phyloP scores from a whole-genome alignment of 2,797 vertebrate species.

The Danio tinwini region DNA sequence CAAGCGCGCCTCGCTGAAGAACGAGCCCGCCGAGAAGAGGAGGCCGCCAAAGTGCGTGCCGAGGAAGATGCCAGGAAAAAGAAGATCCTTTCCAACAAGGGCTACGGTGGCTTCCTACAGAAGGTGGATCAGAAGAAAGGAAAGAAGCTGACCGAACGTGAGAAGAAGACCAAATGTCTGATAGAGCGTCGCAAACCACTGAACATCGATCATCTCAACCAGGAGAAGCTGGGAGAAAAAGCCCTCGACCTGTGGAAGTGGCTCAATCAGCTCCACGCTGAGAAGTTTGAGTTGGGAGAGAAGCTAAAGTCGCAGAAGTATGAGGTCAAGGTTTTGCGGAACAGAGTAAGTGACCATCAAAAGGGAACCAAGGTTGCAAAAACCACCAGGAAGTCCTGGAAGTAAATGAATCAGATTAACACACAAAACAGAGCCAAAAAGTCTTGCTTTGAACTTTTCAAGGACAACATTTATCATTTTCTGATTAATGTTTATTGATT shows the following conservation, averaged over 20 bases:
- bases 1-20: slow-evolving; percentile 73
- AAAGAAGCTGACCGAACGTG: slow-evolving; percentile 80
- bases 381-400: slow-evolving; percentile 75
- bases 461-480: neutral
- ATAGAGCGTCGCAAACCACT: slow-evolving; percentile 79
- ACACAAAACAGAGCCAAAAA: neutral
- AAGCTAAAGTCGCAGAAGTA: slow-evolving; percentile 83
- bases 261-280: slow-evolving; percentile 78
- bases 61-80: slow-evolving; percentile 85
- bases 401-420: slow-evolving; percentile 60
- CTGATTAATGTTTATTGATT: neutral
- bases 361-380: slow-evolving; percentile 76
- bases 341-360: slow-evolving; percentile 82
- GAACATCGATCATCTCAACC: slow-evolving; percentile 82
- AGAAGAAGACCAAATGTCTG: slow-evolving; percentile 83
- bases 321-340: slow-evolving; percentile 78
- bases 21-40: slow-evolving; percentile 76
- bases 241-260: slow-evolving; percentile 78
- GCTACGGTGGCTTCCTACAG: slow-evolving; percentile 81
- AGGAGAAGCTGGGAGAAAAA: slow-evolving; percentile 82
- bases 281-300: slow-evolving; percentile 81
- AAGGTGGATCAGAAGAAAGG: slow-evolving; percentile 83
- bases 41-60: slow-evolving; percentile 74
- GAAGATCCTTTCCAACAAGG: slow-evolving; percentile 80
- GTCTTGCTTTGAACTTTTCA: neutral